Conservation (phyloP, 30 jellyfish, hydroid and myxozoan genomes). For the Aurelia coerulea region DNA sequence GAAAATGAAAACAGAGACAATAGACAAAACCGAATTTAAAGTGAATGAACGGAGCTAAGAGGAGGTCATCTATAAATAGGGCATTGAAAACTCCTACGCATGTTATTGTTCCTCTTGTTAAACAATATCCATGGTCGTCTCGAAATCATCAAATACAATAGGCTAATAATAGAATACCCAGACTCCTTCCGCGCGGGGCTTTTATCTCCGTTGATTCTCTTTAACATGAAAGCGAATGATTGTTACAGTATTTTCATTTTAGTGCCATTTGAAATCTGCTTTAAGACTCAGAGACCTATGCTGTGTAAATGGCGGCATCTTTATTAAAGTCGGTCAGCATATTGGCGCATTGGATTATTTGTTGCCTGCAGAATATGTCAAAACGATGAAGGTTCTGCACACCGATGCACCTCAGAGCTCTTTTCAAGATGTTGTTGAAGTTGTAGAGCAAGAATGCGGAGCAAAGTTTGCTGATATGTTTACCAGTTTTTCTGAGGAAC, state of each 20-base stretch:
- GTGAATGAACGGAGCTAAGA: too few species aligned
- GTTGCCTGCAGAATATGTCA: conserved; percentile 92
- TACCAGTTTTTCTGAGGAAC: conserved; percentile 73
- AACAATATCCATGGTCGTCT: too few species aligned
- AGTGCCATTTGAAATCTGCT: conserved; percentile 98
- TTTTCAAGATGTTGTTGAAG: conserved; percentile 72
- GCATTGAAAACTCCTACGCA: too few species aligned
- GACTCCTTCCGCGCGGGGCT: too few species aligned
- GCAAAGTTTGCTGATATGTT: conserved; percentile 54
- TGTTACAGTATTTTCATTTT: neutral
- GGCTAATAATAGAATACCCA: too few species aligned
- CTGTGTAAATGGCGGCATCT: conserved; percentile 91
- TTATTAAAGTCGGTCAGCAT: conserved; percentile 97
- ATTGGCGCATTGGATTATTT: conserved; percentile 95
- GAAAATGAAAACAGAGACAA: too few species aligned
- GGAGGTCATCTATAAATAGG: too few species aligned
- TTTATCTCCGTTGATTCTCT: too few species aligned
- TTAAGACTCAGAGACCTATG: conserved; percentile 80
- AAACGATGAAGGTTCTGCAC: conserved; percentile 84
- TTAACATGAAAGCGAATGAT: too few species aligned
- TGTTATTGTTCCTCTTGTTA: too few species aligned
- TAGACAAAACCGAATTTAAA: too few species aligned
- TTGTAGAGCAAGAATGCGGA: conserved; percentile 83
- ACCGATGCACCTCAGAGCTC: conserved; percentile 94
- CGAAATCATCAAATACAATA: too few species aligned